Evolutionary conservation across 2,113 vertebrate genomes (phyloP).

Genomic region (Cromileptes altivelis): DNA sequence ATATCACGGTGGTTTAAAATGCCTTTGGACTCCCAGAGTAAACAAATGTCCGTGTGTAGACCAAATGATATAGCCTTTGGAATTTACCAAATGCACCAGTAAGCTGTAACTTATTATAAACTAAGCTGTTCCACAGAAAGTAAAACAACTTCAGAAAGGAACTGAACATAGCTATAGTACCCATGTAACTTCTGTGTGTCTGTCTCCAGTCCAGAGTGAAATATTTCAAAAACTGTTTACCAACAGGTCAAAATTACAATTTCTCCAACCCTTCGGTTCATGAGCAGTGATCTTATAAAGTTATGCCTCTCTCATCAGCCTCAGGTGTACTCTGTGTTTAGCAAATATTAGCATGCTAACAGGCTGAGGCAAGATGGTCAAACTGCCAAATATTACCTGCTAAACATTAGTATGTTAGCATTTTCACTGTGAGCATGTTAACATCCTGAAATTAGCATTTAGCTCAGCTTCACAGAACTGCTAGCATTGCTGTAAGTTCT

Average conservation of each 20-base stretch:
- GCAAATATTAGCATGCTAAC: too few relatives aligned
- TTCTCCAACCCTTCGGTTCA: neutral
- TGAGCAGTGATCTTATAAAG: too few relatives aligned
- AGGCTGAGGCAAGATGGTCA: too few relatives aligned
- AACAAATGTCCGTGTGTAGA: neutral
- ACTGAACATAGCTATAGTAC: neutral
- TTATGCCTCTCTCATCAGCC: too few relatives aligned
- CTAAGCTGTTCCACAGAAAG: neutral
- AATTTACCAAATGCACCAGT: neutral
- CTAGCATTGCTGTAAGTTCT: too few relatives aligned
- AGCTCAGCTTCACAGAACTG: too few relatives aligned
- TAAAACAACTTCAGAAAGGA: neutral
- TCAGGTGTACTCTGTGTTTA: too few relatives aligned
- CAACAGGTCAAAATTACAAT: neutral
- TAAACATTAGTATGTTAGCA: too few relatives aligned
- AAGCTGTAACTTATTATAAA: neutral
- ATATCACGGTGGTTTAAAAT: neutral
- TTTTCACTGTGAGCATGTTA: too few relatives aligned
- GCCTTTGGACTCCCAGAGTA: neutral
- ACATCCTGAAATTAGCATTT: too few relatives aligned
- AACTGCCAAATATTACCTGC: too few relatives aligned
- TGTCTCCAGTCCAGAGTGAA: neutral
- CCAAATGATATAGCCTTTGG: neutral
- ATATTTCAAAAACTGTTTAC: neutral
- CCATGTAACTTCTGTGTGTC: neutral